These are phyloP conservation scores for Amphilophus citrinellus DNA, from an alignment of 2,113 vertebrate genomes.

Conservation along the genomic window DNA sequence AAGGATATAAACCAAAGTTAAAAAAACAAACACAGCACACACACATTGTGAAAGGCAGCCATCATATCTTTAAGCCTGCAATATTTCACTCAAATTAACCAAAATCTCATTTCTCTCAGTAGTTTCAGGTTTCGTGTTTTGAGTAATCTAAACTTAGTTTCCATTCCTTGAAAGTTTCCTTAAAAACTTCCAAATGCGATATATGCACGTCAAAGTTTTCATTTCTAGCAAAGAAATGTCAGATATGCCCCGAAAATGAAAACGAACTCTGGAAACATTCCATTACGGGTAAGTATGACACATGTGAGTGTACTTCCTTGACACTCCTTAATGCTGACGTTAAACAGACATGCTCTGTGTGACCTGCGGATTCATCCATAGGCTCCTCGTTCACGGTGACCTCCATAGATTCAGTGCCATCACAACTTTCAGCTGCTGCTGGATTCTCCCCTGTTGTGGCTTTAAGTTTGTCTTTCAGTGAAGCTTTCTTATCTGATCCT, in stretches of 20 bases:
- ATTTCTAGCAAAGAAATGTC: neutral
- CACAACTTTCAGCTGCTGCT: neutral
- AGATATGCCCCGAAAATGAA: neutral
- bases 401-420: neutral
- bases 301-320: neutral
- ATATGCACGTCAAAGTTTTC: neutral
- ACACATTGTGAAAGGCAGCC: neutral
- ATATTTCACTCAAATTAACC: neutral
- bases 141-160: neutral
- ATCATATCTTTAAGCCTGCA: no score
- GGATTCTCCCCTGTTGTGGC: neutral
- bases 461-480: slow-evolving; percentile 17
- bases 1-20: neutral
- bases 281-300: neutral
- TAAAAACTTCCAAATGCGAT: no score
- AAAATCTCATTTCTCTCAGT: neutral
- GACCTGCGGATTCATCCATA: slow-evolving; percentile 45
- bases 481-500: neutral
- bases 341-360: neutral
- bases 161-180: neutral
- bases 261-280: no score
- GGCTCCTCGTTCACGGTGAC: neutral
- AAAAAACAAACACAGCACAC: neutral
- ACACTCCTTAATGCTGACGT: neutral
- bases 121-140: neutral